Base-by-base conservation (phyloP, 92 coral and sea anemone species). In the Parazoanthus swiftii region DNA sequence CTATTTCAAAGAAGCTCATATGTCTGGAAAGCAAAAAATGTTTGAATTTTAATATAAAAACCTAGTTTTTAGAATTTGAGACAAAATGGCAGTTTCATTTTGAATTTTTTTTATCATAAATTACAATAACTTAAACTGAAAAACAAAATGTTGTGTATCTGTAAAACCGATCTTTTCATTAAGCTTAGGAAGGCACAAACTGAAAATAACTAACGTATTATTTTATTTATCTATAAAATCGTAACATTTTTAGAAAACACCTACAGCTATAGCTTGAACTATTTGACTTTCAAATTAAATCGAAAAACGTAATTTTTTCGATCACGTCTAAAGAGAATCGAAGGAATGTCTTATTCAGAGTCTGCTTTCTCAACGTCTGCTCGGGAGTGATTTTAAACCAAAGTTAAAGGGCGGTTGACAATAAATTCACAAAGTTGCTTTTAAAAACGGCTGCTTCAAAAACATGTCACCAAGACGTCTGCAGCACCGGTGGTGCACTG, bases 1-100 rank as follows among this genome's bases (percentile, higher is more conserved):
- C 95, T 29, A 95, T 92, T 91, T 97, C 99, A 80, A 97, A 97
- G 85, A 97, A 97, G 91, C 90, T 93, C 42, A 97, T 91, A 91
- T 97, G 99, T 80, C 99, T 97, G 79, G 5, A 85, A 85, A 66
- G 5, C 54, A 74, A 59, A 72, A 81, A 16, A 74, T 65, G 9
- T 25, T 26, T 1, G 18, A 29, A 13, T 15, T 25, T 36, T 36
- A 56, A 80, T 29, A 29, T 10, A 11, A 0, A 80, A 1, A 21
- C 21, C 44, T 50, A 25, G 20, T 74, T 4, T 35, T 4, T n/a
- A 16, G 3, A 25, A 71, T 71, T n/a, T 26, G 75, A 58, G 23
- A 3, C 2, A 58, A 15, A 58, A 15, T 58, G 9, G 21, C 4
- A 20, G 66, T 58, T 58, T 58, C 4, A 3, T 58, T 58, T 58